Base-by-base conservation (phyloP, 1,140 invertebrate species). In the Papilio polyxenes region DNA sequence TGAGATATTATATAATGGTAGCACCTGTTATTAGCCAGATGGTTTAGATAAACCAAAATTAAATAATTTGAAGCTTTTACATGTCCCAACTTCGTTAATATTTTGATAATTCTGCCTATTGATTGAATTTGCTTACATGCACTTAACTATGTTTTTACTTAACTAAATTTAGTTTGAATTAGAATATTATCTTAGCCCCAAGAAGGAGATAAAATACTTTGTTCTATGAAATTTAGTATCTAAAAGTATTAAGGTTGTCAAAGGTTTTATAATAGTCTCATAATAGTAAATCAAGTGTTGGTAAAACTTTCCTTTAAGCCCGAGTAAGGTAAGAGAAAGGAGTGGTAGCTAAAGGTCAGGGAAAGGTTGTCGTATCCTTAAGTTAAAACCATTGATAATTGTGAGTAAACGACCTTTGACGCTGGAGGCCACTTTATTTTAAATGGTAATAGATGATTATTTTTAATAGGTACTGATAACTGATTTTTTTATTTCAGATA, bases 401-500 rank as follows among this genome's bases (percentile, higher is more conserved):
- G 51, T 37, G 75, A 82, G 84, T 80, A 78, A 53, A 17, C 56
- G 85, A 82, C 72, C 82, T 83, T 85, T 83, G 82, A 82, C 82
- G 37, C 75, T 6, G 1, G 10, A 15, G 23, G 56, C 15, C 37
- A 20, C 44, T 62, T 13, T 23, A 53, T 51, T 62, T 56, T n/a
- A 17, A 56, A 5, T 40, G 62, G 37, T 37, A 15, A 2, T 72
- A 6, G 8, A 48, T 44, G n/a, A 49, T 6, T 7, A 10, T 49
- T 31, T 48, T 51, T 76, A 37, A 44, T 82, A 69, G 53, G 31
- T 69, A 56, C n/a, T 20, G 17, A 15, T 72, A n/a, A 74, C 17
- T 53, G 62, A 53, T 83, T 85, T 83, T 85, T 86, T 87, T 87
- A 49, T 95, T 95, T 82, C 94, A 95, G 94, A 92, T 95, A 91